Base-by-base conservation (phyloP, 2,888 invertebrate genomes). In the Pristionchus fissidentatus region DNA sequence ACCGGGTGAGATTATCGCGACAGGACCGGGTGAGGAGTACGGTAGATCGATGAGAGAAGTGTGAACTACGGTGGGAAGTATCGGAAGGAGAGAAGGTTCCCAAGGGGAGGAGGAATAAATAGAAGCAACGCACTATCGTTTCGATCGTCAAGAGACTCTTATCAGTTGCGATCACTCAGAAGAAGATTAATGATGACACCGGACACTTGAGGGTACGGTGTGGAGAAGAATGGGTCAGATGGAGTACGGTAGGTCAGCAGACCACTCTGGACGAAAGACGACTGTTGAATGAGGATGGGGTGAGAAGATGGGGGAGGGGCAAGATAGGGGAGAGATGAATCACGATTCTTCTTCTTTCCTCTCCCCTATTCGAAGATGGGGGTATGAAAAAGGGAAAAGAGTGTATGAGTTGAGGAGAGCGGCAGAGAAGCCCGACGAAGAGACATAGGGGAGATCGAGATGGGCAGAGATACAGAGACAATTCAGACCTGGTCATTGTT, bases 1-100 rank as follows among this genome's bases (percentile, higher is more conserved):
- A 78, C 78, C 78, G 78, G 78, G 78, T 78, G 78, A 78, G 78
- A 78, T 78, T 78, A 78, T 15, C 78, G 78, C 32, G 78, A 52
- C 29, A 35, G 78, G 55, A 55, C 55, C 52, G 55, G 13, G 49
- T 26, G 22, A 55, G 38, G 66, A 19, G 3, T 66, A 66, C 66
- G 66, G 66, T 66, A 66, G 35, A 66, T 66, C 66, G 66, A 66
- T 66, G 8, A 22, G n/a, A n/a, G n/a, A n/a, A n/a, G n/a, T n/a
- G n/a, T n/a, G n/a, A n/a, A n/a, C n/a, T n/a, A n/a, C n/a, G n/a
- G n/a, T n/a, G n/a, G 19, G 66, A 41, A 22, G 3, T 22, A 66
- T n/a, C 5, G 41, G n/a, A 66, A 13, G 8, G 35, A 41, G n/a
- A 22, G 57, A 10, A 29, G 29, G 29, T 57, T 66, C 66, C 38